Evolutionary conservation across 1,140 invertebrate genomes (phyloP).

Genomic region (Muscidifurax raptorellus): DNA sequence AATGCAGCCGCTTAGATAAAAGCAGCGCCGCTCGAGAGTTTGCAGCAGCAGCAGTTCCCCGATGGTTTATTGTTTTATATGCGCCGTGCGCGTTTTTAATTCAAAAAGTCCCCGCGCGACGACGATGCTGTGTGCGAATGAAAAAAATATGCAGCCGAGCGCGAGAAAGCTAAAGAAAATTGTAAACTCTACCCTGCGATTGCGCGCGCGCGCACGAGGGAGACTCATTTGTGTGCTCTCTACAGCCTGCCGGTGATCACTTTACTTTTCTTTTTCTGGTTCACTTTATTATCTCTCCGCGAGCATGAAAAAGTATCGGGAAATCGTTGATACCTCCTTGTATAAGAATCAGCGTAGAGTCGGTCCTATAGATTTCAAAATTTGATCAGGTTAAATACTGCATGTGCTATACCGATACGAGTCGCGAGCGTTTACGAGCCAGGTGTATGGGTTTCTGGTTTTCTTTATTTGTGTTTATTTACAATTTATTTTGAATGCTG

Average conservation of each 20-base stretch:
- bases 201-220: not conserved
- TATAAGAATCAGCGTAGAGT: too few species aligned
- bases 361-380: too few species aligned
- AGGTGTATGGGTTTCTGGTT: too few species aligned
- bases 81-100: slow-evolving; percentile 12
- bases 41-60: not conserved
- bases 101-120: slow-evolving; percentile 13
- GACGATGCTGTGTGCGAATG: not conserved
- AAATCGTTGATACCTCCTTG: not conserved
- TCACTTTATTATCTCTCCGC: not conserved
- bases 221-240: not conserved
- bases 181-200: not conserved
- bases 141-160: slow-evolving; percentile 11
- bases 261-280: not conserved
- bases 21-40: not conserved
- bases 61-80: slow-evolving; percentile 41
- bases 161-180: not conserved
- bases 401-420: too few species aligned
- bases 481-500: too few species aligned
- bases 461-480: too few species aligned
- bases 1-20: not conserved
- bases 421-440: too few species aligned
- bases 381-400: too few species aligned
- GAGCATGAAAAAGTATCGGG: not conserved
- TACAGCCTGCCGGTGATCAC: not conserved